Evolutionary conservation across 1,140 invertebrate genomes (phyloP).

Genomic region (Oscheius sp.): DNA sequence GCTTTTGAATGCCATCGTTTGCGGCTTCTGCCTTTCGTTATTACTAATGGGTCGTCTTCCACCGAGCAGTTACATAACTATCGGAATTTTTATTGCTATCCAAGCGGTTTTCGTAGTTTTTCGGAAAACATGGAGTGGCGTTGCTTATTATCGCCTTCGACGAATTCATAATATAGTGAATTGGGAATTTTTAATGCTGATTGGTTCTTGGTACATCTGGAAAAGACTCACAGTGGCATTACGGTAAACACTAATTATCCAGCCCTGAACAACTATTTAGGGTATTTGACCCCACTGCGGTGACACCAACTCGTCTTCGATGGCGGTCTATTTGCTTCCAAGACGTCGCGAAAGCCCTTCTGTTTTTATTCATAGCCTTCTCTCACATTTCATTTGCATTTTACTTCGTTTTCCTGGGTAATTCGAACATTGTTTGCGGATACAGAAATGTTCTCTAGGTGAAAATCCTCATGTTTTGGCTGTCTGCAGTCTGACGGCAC

Average conservation of each 20-base stretch:
- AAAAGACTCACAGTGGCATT: conserved; percentile 11
- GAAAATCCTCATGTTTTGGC: conserved; percentile 21
- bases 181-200: conserved; percentile 7
- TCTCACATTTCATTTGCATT: conserved; percentile 30
- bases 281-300: neutral
- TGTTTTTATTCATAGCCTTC: conserved; percentile 21
- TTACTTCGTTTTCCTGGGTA: conserved; percentile 28
- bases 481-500: conserved; percentile 4
- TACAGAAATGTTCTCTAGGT: conserved; percentile 14
- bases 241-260: neutral
- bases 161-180: conserved; percentile 16
- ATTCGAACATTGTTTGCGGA: neutral
- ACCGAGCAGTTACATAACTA: neutral
- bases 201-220: conserved; percentile 22
- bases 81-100: conserved; percentile 1
- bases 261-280: conserved; percentile 10
- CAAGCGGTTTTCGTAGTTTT: conserved; percentile 9
- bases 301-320: neutral
- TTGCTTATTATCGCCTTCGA: conserved; percentile 26
- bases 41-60: neutral
- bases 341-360: conserved; percentile 19
- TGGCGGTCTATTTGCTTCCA: conserved; percentile 22
- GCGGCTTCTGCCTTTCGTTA: neutral
- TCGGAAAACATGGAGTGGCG: conserved; percentile 7
- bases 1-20: neutral